Evolutionary conservation across 2,888 invertebrate genomes (phyloP), one percentile per base, ranked within the genome.

Genomic region (Ectobius pallidus): DNA sequence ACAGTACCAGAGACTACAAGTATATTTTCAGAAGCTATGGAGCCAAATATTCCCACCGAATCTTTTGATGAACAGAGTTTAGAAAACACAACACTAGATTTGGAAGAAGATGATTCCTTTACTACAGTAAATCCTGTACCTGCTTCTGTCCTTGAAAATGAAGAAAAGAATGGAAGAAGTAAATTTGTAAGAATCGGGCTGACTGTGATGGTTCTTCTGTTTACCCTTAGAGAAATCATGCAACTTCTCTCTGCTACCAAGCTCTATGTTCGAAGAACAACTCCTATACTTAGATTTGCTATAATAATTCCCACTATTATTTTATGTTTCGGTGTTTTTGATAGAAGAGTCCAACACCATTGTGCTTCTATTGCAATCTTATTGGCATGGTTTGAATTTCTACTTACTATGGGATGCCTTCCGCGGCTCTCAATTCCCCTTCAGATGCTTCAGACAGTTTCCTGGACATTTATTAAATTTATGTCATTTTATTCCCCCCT

Each of bases 401-500:
- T 65, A 14, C 39, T 65, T 9, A 22, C n/a, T 14, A 65, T 65
- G 11, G 65, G 65, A 27, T 44, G 65, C 27, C 44, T 65, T 27
- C 65, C 65, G 7, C 34, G n/a, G 14, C 42, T 22, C 27, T 65
- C 65, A 2, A 30, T 65, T 16, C 65, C n/a, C 2, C 39, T 65
- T 39, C 44, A 42, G 18, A 65, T 65, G 65, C 30, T 65, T 7
- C 44, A 44, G 25, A 65, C 46, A 2, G 65, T 65, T 7, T 65
- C 65, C 11, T 44, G 25, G n/a, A 65, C 65, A 16, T 65, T 65
- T n/a, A 25, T 65, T 9, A 65, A 65, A 25, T 65, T n/a, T 42
- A 65, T 65, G 65, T 65, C 46, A 18, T 65, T 42, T 27, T 65
- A 65, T 18, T 65, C 44, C 2, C 65, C 65, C 9, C 27, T 65